A percentile compares a stretch with the other conserved stretches of the same genome.
These are phyloP conservation scores for Luperina nickerlii DNA, from an alignment of 2,888 invertebrate species.

Conservation along the genomic window DNA sequence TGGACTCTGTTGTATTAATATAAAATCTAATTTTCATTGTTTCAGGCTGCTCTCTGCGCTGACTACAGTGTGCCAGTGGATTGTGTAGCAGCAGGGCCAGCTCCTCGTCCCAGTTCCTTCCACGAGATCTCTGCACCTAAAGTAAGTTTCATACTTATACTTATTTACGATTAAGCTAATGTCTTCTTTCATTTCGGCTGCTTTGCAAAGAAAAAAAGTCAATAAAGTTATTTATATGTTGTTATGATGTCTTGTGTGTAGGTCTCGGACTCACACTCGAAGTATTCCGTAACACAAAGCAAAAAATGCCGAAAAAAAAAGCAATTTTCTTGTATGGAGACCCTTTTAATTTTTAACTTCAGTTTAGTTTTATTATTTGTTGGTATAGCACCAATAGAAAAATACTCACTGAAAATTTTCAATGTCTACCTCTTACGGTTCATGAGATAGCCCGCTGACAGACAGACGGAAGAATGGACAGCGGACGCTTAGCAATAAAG, in stretches of 20 bases:
- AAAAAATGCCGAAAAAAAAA: too few species aligned
- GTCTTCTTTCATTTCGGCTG: too few species aligned
- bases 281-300: too few species aligned
- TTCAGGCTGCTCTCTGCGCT: slow-evolving; percentile 96
- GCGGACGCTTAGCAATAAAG: too few species aligned
- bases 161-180: neutral
- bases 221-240: neutral
- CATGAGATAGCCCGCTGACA: too few species aligned
- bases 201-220: neutral
- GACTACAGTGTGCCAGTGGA: slow-evolving; percentile 97
- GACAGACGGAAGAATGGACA: too few species aligned
- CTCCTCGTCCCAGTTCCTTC: slow-evolving; percentile 92
- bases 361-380: too few species aligned
- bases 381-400: too few species aligned
- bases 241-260: neutral
- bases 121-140: slow-evolving; percentile 88
- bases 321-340: too few species aligned
- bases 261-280: neutral
- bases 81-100: slow-evolving; percentile 93
- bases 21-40: slow-evolving; percentile 60
- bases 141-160: slow-evolving; percentile 72
- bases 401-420: too few species aligned
- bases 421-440: too few species aligned
- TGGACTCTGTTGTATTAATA: neutral
- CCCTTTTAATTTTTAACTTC: too few species aligned